Base-by-base conservation (phyloP, 53 echinoderm and acorn worm species). In the Apostichopus leukothele region DNA sequence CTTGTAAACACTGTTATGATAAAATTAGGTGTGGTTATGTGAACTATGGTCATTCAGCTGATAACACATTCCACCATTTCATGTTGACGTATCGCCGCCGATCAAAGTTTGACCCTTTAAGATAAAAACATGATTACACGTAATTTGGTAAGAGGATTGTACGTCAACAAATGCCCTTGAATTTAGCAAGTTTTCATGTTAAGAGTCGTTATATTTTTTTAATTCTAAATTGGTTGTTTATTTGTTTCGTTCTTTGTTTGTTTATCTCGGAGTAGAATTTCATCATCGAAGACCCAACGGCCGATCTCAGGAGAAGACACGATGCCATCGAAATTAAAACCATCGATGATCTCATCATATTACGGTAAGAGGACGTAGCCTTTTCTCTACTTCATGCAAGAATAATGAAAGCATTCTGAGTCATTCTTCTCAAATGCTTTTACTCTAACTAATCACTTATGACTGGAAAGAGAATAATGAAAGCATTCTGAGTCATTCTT, bases 281-380 rank as follows among this genome's bases (percentile, higher is more conserved):
- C 68, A 50, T 83, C 4, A 91, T 93, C 14, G 23, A 76, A 50
- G 91, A 94, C 81, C 89, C 90, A 3, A 73, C 73, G 25, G 90
- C 93, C 12, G 87, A 79, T 78, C 57, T 95, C 68, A 67, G 95
- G 52, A 86, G 93, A 76, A 89, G 98, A 54, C 95, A 97, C 84
- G 98, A 97, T 67, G 89, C 91, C 74, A 88, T 97, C 77, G 95
- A 97, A 74, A 89, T 93, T 51, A 78, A 92, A 7, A 91, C 90
- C 78, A 73, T 95, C 11, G 95, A 94, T 84, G 98, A 97, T 21
- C 95, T 97, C 94, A 94, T 95, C 22, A 81, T 91, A 22, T 92
- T 97, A 51, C 94, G 98, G 98, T 97, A 90, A 13, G 81, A 7
- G 10, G 8, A 1, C 0, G 0, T 57, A 57, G 57, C 6, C 39